Base-by-base conservation (phyloP, 2,113 vertebrate genomes). In the Oenanthe melanoleuca region DNA sequence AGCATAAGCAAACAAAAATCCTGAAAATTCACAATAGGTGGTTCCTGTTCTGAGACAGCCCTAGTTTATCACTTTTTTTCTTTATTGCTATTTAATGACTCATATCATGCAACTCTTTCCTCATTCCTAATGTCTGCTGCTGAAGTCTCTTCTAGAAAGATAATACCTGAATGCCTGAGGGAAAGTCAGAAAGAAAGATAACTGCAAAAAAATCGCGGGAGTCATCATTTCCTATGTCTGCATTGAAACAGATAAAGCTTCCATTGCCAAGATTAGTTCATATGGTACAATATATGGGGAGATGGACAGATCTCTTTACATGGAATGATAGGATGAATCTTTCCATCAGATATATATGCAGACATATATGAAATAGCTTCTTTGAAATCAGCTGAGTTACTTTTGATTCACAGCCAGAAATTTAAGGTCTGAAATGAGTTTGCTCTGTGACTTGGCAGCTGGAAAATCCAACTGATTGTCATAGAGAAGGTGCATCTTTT, bases 61-160 rank as follows among this genome's bases (percentile, higher is more conserved):
- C 50, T 75, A 55, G 70, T 93, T 95, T 70, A 85, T 82, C 40
- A 71, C 65, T 23, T 63, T 72, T 78, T 88, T 69, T 53, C 56
- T 90, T 94, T 89, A 94, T 86, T 91, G 60, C 67, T 85, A 88
- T 94, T 96, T 96, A 96, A 96, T 93, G 82, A 86, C 85, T 93
- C 78, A n/a, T 80, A 85, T 77, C 59, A 66, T 73, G 38, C 10
- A 2, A 70, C 38, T 83, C 59, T n/a, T 83, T 89, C 38, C 60
- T 80, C 64, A 89, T 78, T 92, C 52, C 59, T 90, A 86, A 92
- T 67, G 81, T 63, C 79, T 89, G 67, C 87, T 89, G 79, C 71
- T 83, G 74, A 96, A 92, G 66, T 55, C 79, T 96, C 67, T 73
- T 88, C 66, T 87, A 50, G 84, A 74, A 69, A 95, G 70, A 87